Conservation (phyloP, 2,888 invertebrate genomes). For the Hedya salicella region DNA sequence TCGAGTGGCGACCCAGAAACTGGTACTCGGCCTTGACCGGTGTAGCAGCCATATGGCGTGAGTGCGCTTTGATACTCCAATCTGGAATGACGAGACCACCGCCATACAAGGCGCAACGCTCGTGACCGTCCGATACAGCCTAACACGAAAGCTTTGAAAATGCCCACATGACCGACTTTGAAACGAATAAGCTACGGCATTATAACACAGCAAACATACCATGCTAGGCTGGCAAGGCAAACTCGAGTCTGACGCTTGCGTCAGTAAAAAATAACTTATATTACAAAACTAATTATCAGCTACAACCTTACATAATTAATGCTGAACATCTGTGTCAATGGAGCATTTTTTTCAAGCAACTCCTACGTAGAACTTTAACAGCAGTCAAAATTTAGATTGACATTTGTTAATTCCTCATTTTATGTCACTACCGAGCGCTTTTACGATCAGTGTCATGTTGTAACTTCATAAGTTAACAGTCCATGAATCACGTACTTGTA, state of each 20-base stretch:
- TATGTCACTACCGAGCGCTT: neutral
- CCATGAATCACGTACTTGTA: constrained; percentile 55
- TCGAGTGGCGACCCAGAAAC: constrained; percentile 55
- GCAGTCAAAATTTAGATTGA: constrained; percentile 8
- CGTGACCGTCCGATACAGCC: constrained; percentile 61
- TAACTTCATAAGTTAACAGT: constrained; percentile 9
- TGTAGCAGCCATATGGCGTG: constrained; percentile 62
- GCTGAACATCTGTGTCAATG: constrained; percentile 79
- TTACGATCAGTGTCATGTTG: neutral
- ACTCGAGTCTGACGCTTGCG: constrained; percentile 51
- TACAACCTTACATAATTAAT: constrained; percentile 72
- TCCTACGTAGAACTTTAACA: constrained; percentile 13
- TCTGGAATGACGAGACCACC: constrained; percentile 56
- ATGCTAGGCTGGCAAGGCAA: constrained; percentile 43
- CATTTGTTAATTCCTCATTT: neutral
- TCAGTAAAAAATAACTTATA: constrained; percentile 53
- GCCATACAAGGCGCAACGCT: constrained; percentile 62
- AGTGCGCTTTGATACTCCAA: constrained; percentile 58
- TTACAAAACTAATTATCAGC: constrained; percentile 69
- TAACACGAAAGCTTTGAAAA: constrained; percentile 58
- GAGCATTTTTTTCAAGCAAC: constrained; percentile 47
- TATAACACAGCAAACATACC: constrained; percentile 51
- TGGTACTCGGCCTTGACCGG: constrained; percentile 67
- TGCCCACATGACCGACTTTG: constrained; percentile 49
- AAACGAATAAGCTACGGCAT: constrained; percentile 8